Evolutionary conservation across 1,140 invertebrate genomes (phyloP).

Genomic region (Spodoptera litura): DNA sequence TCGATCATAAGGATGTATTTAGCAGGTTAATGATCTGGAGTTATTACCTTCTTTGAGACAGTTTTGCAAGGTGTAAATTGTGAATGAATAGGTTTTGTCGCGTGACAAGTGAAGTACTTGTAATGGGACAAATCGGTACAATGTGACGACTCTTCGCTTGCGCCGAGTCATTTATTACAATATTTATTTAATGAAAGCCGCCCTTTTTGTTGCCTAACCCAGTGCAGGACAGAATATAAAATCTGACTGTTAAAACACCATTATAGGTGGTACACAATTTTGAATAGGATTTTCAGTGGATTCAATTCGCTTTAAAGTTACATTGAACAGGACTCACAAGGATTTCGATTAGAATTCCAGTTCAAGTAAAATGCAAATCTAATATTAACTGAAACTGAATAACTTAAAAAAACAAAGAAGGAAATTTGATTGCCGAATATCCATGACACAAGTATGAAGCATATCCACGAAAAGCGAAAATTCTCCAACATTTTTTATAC

Average conservation of each 20-base stretch:
- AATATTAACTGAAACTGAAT: too few relatives aligned
- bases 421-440: too few relatives aligned
- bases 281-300: too few relatives aligned
- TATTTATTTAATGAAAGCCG: constrained; percentile 42
- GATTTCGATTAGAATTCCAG: too few relatives aligned
- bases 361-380: too few relatives aligned
- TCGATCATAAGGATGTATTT: not conserved
- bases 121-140: constrained; percentile 53
- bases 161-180: constrained; percentile 56
- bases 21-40: not conserved
- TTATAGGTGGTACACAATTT: not conserved
- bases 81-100: constrained; percentile 78
- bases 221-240: not conserved
- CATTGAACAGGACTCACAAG: too few relatives aligned
- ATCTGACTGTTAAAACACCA: not conserved
- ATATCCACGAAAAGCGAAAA: too few relatives aligned
- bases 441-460: too few relatives aligned
- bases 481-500: too few relatives aligned
- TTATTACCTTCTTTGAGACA: constrained; percentile 29
- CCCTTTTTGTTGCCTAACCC: constrained; percentile 1
- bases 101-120: constrained; percentile 74
- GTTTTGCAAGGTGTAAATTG: constrained; percentile 61
- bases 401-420: too few relatives aligned
- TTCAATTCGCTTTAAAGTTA: too few relatives aligned
- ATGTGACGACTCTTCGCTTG: constrained; percentile 49